Conservation (phyloP, 2,888 invertebrate genomes). For the Parnassius orleans region DNA sequence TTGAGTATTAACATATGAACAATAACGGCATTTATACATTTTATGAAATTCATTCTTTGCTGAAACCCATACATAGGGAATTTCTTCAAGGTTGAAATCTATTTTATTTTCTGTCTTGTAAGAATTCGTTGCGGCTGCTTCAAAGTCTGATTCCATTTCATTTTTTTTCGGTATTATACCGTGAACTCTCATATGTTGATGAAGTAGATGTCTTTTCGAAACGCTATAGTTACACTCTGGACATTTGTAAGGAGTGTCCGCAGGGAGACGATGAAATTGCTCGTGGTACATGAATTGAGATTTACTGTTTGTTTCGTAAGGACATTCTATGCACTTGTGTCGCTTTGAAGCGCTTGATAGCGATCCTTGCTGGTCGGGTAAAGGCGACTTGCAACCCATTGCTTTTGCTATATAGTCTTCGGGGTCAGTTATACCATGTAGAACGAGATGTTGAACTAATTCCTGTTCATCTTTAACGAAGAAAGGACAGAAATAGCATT, state of each 20-base stretch:
- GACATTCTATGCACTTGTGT: constrained; percentile 89
- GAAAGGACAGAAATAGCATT: constrained; percentile 90
- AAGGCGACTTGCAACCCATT: constrained; percentile 60
- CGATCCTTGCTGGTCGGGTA: constrained; percentile 41
- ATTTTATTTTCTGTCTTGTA: constrained; percentile 44
- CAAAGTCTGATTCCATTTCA: constrained; percentile 67
- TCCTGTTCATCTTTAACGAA: constrained; percentile 86
- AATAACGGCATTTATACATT: constrained; percentile 91
- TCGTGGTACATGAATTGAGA: constrained; percentile 93
- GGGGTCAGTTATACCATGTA: constrained; percentile 83
- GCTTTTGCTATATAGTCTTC: constrained; percentile 71
- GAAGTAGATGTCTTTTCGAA: constrained; percentile 88
- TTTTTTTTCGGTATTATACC: constrained; percentile 75
- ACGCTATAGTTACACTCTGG: constrained; percentile 91
- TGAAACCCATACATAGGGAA: constrained; percentile 88
- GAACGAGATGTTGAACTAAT: constrained; percentile 83
- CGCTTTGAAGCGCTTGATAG: constrained; percentile 72
- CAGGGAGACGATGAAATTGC: constrained; percentile 87
- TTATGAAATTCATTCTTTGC: constrained; percentile 87
- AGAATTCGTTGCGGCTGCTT: constrained; percentile 46
- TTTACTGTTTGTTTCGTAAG: constrained; percentile 92
- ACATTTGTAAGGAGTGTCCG: constrained; percentile 89
- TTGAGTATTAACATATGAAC: constrained; percentile 91
- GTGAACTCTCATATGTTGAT: constrained; percentile 90
- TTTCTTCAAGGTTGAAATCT: constrained; percentile 77